Percentiles rank a stretch among this genome's conserved stretches.
These are phyloP conservation scores for Nycticebus coucang DNA, from an alignment of 2,113 vertebrate genomes.

Conservation along the genomic window DNA sequence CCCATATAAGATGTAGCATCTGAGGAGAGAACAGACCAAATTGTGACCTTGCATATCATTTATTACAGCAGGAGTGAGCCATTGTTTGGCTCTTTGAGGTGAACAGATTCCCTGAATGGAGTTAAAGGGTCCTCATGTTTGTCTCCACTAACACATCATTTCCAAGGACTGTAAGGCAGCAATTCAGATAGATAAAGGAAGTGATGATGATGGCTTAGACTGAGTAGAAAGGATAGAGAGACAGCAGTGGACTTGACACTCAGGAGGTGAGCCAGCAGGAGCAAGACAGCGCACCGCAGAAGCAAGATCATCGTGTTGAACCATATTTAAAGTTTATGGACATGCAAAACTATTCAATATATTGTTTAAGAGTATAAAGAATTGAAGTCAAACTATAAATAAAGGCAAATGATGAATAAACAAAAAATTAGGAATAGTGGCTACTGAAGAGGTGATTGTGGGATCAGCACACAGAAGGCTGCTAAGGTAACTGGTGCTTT, in stretches of 20 bases:
- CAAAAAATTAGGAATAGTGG: not conserved
- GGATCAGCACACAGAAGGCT: not conserved
- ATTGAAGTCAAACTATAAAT: not conserved
- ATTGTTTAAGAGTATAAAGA: not conserved
- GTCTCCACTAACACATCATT: not conserved
- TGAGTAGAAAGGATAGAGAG: not conserved
- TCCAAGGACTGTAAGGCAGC: not conserved
- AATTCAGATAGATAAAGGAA: not conserved
- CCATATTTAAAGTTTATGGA: not conserved
- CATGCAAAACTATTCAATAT: no score
- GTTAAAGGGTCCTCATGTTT: not conserved
- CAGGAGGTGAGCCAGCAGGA: not conserved
- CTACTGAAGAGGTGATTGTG: not conserved
- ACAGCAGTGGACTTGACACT: not conserved
- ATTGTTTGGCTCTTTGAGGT: not conserved
- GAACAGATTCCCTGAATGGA: not conserved
- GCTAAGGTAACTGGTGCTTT: not conserved
- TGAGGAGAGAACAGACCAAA: not conserved
- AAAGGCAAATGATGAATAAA: not conserved
- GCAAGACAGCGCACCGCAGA: not conserved
- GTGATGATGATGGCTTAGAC: not conserved
- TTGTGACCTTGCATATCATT: not conserved
- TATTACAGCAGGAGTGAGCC: not conserved
- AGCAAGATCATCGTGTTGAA: not conserved
- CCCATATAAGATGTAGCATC: not conserved